Base-by-base conservation (phyloP, 1,140 invertebrate species). In the Antheraea pernyi region DNA sequence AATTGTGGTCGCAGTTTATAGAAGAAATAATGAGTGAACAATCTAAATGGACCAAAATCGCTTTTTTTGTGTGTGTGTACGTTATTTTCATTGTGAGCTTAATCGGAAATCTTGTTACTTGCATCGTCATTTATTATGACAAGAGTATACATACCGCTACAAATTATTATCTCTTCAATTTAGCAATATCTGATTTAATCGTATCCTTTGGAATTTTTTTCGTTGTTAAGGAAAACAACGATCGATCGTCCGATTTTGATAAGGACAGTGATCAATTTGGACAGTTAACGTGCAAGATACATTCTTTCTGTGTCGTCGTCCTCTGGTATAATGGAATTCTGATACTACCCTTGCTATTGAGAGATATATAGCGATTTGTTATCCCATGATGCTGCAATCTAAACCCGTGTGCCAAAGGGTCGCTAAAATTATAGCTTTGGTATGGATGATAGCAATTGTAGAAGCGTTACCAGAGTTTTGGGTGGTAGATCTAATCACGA, bases 101-200 rank as follows among this genome's bases (percentile, higher is more conserved):
- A 0, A 79, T 97, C 19, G 97, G 97, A 3, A 98, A 98, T 83
- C 82, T 97, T 0, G 94, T 95, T 67, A 98, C 97, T 3, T 98
- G 97, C 82, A 90, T 97, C 69, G 97, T 98, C 7, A 98, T 98
- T 63, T 94, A 95, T 11, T 93, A 94, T 22, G 97, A 97, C 82
- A 95, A 94, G 67, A 95, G 94, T n/a, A 96, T 98, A 95, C 96
- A 96, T 80, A 96, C 96, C 0, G 95, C 95, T 3, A 97, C 96
- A 7, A 98, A 98, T 86, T 97, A 95, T 79, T 98, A 98, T 80
- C 89, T 98, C 0, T 97, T 98, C 85, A 97, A 96, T 85, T 92
- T 99, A 80, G 97, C 98, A 10, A 93, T 98, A 7, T 97, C 97
- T 0, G 46, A 53, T 16, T 16, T 53, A 6, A 53, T 53, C 9